Conservation (phyloP, 2,113 vertebrate genomes). For the Cinclus mexicanus region DNA sequence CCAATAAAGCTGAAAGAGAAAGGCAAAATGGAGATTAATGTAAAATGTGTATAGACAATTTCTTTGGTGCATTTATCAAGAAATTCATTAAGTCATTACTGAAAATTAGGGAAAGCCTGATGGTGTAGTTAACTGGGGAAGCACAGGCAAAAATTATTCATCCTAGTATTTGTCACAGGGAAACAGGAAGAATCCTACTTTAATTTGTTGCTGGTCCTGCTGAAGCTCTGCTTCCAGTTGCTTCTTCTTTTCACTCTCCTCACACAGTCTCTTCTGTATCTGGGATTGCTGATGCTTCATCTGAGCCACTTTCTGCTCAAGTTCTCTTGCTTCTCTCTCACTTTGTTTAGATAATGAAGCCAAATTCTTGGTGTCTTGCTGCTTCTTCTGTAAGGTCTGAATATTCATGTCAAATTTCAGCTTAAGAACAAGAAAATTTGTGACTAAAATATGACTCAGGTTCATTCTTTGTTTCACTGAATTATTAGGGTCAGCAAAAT, state of each 20-base stretch:
- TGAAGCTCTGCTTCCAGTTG: slow-evolving; percentile 75
- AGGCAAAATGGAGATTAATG: neutral
- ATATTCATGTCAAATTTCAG: slow-evolving; percentile 30
- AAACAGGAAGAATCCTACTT: slow-evolving; percentile 61
- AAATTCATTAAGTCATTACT: neutral
- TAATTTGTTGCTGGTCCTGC: slow-evolving; percentile 77
- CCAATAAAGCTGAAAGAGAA: neutral
- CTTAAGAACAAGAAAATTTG: neutral
- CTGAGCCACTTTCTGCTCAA: slow-evolving; percentile 81
- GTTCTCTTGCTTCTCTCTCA: slow-evolving; percentile 75
- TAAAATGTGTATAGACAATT: neutral
- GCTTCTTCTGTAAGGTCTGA: slow-evolving; percentile 77
- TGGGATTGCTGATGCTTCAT: slow-evolving; percentile 80
- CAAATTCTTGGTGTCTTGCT: slow-evolving; percentile 78
- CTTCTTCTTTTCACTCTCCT: slow-evolving; percentile 74
- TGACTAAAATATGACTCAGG: neutral
- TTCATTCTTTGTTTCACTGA: neutral
- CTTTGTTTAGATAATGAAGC: slow-evolving; percentile 79
- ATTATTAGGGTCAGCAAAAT: neutral
- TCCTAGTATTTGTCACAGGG: neutral
- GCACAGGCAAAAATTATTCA: neutral
- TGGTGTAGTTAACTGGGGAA: neutral
- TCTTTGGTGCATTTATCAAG: neutral
- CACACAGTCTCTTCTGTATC: slow-evolving; percentile 75
- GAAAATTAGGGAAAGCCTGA: neutral